Percentiles rank a stretch among this genome's conserved stretches.
Evolutionary conservation across 2,797 vertebrate genomes (phyloP).

Genomic region (Diplodus sargus): DNA sequence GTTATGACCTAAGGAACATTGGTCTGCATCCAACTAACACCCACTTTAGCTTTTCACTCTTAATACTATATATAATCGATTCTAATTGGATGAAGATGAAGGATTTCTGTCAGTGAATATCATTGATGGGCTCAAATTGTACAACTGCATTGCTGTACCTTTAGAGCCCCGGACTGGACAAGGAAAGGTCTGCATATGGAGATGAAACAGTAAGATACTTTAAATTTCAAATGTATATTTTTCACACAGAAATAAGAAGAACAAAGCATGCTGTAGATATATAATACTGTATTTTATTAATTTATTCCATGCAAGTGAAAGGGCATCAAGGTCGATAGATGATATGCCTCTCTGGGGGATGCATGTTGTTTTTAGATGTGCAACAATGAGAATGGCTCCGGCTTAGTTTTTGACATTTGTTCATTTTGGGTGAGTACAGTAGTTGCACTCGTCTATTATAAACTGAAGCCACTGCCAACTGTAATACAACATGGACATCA

Average conservation of each 20-base stretch:
- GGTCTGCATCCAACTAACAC: conserved; percentile 9
- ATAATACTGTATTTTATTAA: neutral
- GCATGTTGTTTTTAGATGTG: conserved; percentile 27
- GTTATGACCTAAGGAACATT: neutral
- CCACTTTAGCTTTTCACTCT: neutral
- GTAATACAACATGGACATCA: neutral
- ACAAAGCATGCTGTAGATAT: neutral
- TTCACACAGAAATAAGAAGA: conserved; percentile 1
- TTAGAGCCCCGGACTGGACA: conserved; percentile 83
- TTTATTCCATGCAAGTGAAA: neutral
- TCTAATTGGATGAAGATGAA: conserved; percentile 22
- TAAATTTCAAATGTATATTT: conserved; percentile 56
- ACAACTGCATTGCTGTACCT: conserved; percentile 71
- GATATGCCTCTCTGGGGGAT: neutral
- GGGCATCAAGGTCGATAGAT: neutral
- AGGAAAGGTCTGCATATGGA: conserved; percentile 82
- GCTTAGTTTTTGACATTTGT: conserved; percentile 7
- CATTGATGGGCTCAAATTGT: conserved; percentile 68
- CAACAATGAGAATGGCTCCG: conserved; percentile 8
- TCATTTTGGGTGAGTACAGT: conserved; percentile 20
- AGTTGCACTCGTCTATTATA: neutral
- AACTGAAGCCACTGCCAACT: neutral
- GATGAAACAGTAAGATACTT: conserved; percentile 86
- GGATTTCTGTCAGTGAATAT: conserved; percentile 15
- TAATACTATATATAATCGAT: conserved; percentile 19